Percentiles rank a stretch among this genome's conserved stretches.
Evolutionary conservation across 2,113 vertebrate genomes (phyloP).

Genomic region (Hucho hucho): DNA sequence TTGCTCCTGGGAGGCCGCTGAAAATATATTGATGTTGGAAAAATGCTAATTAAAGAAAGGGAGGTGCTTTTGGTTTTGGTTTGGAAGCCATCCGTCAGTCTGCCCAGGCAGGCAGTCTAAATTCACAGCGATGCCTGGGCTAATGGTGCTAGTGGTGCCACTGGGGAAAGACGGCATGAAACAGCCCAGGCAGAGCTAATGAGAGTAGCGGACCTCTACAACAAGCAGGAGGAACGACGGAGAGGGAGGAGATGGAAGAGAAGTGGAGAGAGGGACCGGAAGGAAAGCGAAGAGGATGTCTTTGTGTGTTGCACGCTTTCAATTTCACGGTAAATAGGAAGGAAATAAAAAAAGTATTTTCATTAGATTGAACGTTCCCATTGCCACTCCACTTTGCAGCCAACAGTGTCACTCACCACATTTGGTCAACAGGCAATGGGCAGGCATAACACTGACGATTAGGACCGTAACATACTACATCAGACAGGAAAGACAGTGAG

Average conservation of each 20-base stretch:
- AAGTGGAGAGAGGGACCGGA: conserved; percentile 4
- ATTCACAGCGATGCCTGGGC: conserved; percentile 56
- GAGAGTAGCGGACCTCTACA: conserved; percentile 62
- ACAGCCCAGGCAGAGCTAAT: conserved; percentile 62
- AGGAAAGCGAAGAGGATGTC: neutral
- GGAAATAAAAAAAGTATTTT: conserved; percentile 28
- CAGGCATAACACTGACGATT: conserved; percentile 11
- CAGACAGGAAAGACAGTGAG: neutral
- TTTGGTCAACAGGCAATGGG: conserved; percentile 31
- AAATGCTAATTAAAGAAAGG: conserved; percentile 74
- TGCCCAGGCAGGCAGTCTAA: conserved; percentile 67
- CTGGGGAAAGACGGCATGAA: conserved; percentile 63
- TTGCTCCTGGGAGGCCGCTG: conserved; percentile 61
- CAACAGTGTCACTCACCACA: conserved; percentile 34
- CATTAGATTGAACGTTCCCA: conserved; percentile 30
- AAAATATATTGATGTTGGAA: conserved; percentile 71
- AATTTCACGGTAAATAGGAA: conserved; percentile 36
- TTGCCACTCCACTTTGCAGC: conserved; percentile 32
- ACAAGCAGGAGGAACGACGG: conserved; percentile 48
- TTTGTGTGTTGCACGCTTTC: conserved; percentile 27
- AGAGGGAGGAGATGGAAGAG: conserved; percentile 25
- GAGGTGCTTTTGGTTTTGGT: conserved; percentile 51
- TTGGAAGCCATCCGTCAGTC: conserved; percentile 69
- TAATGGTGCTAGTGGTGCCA: conserved; percentile 67
- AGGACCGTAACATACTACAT: conserved; percentile 8